Conservation (phyloP, 1,140 invertebrate genomes). For the Trachelipus rathkii region DNA sequence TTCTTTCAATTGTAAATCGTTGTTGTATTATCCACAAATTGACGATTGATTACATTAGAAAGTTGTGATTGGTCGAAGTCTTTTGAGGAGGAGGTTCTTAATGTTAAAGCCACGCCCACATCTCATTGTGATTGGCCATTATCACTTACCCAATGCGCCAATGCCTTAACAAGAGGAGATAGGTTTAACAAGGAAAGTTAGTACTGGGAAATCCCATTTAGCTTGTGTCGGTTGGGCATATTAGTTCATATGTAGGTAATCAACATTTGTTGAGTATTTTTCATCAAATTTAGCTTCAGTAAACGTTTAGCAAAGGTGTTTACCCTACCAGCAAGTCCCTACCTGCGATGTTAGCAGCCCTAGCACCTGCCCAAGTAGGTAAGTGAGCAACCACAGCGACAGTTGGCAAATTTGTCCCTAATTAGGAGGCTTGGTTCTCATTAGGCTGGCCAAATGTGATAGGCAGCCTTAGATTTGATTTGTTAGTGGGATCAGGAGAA, state of each 20-base stretch:
- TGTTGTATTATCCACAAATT: neutral
- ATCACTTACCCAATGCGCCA: conserved; percentile 29
- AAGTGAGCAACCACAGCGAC: conserved; percentile 22
- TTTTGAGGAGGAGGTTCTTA: neutral
- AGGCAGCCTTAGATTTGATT: conserved; percentile 44
- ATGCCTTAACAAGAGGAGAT: conserved; percentile 44
- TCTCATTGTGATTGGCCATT: conserved; percentile 27
- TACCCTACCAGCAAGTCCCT: neutral
- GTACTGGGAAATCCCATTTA: conserved; percentile 46
- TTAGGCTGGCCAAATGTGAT: conserved; percentile 42
- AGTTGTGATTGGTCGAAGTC: neutral
- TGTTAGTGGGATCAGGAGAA: conserved; percentile 23
- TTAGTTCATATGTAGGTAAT: conserved; percentile 45
- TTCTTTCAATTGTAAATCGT: conserved; percentile 5
- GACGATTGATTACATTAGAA: neutral
- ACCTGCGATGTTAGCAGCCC: conserved; percentile 35
- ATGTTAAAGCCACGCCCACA: neutral
- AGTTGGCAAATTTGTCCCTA: conserved; percentile 42
- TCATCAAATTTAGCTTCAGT: conserved; percentile 38
- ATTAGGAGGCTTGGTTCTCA: conserved; percentile 41
- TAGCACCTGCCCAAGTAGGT: conserved; percentile 30
- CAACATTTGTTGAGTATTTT: conserved; percentile 34
- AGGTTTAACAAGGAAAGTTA: conserved; percentile 46
- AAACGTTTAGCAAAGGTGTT: conserved; percentile 16
- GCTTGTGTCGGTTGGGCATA: conserved; percentile 44